phyloP scores from a whole-genome alignment of 1,140 invertebrate species.

The Heliconius eleuchia region DNA sequence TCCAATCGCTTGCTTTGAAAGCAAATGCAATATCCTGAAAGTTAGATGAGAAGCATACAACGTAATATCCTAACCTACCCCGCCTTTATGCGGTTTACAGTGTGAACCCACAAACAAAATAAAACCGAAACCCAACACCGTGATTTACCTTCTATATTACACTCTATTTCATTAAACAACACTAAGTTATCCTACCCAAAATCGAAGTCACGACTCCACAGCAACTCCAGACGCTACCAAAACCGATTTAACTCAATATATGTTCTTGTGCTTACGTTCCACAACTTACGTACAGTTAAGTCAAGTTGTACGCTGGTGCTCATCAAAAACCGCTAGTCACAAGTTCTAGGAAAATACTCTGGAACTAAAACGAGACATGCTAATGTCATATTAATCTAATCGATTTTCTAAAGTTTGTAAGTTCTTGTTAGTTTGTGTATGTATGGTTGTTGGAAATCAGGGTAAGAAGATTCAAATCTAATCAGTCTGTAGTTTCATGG shows the following conservation, averaged over 20 bases:
- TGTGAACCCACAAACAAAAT: no score
- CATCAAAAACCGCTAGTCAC: constrained; percentile 37
- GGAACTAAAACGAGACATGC: constrained; percentile 12
- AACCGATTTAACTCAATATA: neutral
- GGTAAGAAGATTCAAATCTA: no score
- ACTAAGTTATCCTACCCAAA: no score
- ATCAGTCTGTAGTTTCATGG: no score
- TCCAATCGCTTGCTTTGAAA: no score
- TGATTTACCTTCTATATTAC: no score
- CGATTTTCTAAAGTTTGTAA: neutral
- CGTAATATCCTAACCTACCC: no score
- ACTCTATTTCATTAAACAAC: no score
- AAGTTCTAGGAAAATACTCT: constrained; percentile 14
- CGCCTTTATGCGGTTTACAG: no score
- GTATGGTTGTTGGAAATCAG: neutral
- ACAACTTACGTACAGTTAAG: constrained; percentile 3
- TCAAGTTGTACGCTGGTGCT: constrained; percentile 29
- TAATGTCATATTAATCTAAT: constrained; percentile 25
- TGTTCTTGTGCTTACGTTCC: neutral
- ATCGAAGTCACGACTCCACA: neutral
- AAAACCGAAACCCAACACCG: no score
- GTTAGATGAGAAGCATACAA: no score
- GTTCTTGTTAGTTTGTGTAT: neutral
- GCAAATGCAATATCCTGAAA: no score
- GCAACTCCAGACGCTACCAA: neutral